Base-by-base conservation (phyloP, 2,888 invertebrate genomes). In the Bembecia ichneumoniformis region DNA sequence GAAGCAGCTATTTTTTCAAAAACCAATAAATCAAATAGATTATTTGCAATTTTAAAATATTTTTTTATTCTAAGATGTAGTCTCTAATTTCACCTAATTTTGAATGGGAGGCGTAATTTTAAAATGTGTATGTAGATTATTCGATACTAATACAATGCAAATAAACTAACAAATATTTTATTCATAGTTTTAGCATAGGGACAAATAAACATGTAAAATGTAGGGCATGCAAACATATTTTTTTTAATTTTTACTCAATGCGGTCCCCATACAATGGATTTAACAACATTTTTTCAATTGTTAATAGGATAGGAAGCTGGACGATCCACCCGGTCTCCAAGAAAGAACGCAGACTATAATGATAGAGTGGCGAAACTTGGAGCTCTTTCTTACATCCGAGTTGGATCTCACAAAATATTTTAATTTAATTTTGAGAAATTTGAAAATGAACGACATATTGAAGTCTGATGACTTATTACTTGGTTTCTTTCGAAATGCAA, bases 381-480 rank as follows among this genome's bases (percentile, higher is more conserved):
- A 96, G 63, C 93, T 97, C 68, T 92, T 92, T 14, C 93, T 94
- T 3, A 89, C 92, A 13, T 91, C 93, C 2, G 93, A 94, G 48
- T 91, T 95, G 43, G 96, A 96, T 95, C 0, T 92, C 93, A 0
- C 97, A 97, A 77, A 96, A 97, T 40, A 98, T 99, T 77, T 93
- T 95, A 55, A 86, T 95, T 58, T 98, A n/a, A n/a, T 98, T 79
- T 97, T 99, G 3, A 96, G 96, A 68, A 95, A 97, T 78, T 97
- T 99, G 97, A 98, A 98, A 75, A 91, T 95, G 77, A 65, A 81
- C 45, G 84, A 99, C 3, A 97, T 99, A 53, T 87, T 98, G 49
- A 98, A 98, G 78, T 97, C 98, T 0, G 99, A 99, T 71, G 99
- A 99, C 70, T 90, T 98, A 67, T 97, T 99, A 55, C 97, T 98